Evolutionary conservation across 1,140 invertebrate species (phyloP), one percentile per base, ranked within the genome.

Genomic region (Diploscapter pachys): DNA sequence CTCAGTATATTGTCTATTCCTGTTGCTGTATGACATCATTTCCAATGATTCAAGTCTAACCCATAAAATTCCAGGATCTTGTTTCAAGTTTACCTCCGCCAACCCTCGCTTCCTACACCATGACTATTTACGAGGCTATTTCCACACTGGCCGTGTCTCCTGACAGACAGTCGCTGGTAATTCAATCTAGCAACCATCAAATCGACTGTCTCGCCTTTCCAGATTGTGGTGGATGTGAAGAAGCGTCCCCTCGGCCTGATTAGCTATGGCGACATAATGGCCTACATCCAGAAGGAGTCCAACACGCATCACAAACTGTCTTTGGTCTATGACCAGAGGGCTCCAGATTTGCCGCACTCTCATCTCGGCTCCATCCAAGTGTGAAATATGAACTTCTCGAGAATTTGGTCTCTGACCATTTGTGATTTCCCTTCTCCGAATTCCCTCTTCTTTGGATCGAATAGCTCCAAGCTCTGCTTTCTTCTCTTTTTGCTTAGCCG

Each of bases 1-100:
- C 73, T 76, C 31, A 73, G 77, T 48, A 55, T 76, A 31, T 63
- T 76, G 6, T 61, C 75, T 52, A 64, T 76, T 78, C 75, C 75
- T 11, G 73, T 61, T 9, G 66, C 51, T 8, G 75, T 76, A 78
- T 55, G 75, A 66, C 4, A 0, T 66, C 52, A n/a, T 53, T 6
- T 13, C n/a, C 49, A 31, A 31, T 69, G 9, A 8, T 65, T 65
- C 51, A 13, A 49, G 9, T 65, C 13, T 8, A 65, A 6, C 13
- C 8, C 8, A 65, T 31, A 0, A 8, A 49, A 9, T 31, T 68
- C 48, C 6, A 68, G 66, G 66, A 68, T 55, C 6, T 68, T 9
- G 66, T 55, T 55, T n/a, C 53, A n/a, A 48, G 48, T 48, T 55
- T 13, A 52, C 61, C n/a, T 48, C 50, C 71, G 4, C 49, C 71